phyloP scores from a whole-genome alignment of 2,113 vertebrate species.

The Urocynchramus pylzowi region DNA sequence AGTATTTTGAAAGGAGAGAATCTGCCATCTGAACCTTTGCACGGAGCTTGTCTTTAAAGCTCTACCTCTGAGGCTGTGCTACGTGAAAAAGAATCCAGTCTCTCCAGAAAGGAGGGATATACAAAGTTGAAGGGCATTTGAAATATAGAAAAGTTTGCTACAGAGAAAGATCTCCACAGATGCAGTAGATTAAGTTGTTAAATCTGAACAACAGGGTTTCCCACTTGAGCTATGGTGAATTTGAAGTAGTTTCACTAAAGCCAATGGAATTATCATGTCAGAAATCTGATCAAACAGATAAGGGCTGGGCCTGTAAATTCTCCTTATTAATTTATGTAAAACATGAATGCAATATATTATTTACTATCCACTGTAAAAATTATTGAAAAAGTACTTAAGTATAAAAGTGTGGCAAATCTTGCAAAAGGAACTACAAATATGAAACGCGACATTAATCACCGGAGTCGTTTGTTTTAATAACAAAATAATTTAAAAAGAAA shows the following conservation, averaged over 20 bases:
- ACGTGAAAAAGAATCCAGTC: neutral
- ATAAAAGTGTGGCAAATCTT: slow-evolving; percentile 52
- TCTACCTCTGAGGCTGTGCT: neutral
- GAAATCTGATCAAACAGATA: neutral
- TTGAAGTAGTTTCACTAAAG: neutral
- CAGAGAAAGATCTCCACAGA: neutral
- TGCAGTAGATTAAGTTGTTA: neutral
- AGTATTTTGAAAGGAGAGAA: neutral
- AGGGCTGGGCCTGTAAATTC: neutral
- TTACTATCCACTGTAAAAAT: slow-evolving; percentile 68
- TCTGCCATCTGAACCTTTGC: neutral
- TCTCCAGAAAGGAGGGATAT: neutral
- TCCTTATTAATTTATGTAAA: slow-evolving; percentile 21
- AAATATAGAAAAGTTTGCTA: neutral
- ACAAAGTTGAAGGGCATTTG: neutral
- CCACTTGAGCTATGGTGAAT: neutral
- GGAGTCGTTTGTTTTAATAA: neutral
- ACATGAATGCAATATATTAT: slow-evolving; percentile 63
- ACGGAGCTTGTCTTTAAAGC: neutral
- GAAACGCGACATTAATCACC: slow-evolving; percentile 50
- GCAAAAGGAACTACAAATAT: slow-evolving; percentile 23
- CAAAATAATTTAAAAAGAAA: neutral
- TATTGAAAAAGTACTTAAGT: slow-evolving; percentile 52
- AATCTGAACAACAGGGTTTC: neutral
- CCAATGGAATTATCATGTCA: neutral